Conservation (phyloP, 1,140 invertebrate genomes). For the Ceratina australensis region DNA sequence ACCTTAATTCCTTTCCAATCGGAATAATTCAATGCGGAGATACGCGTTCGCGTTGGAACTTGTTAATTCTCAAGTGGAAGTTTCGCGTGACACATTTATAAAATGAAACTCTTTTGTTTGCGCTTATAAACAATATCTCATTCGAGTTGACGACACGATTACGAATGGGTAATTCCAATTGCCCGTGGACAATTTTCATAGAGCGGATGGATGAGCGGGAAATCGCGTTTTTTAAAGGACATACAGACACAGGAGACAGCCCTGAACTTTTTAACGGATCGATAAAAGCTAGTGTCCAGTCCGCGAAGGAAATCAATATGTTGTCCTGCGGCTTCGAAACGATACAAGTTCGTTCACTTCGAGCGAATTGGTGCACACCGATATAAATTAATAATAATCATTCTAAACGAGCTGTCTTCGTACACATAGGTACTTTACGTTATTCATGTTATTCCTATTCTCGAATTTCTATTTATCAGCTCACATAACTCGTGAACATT, state of each 20-base stretch:
- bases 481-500: too few species aligned
- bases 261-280: conserved; percentile 75
- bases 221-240: conserved; percentile 30
- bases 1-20: too few species aligned
- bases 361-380: conserved; percentile 57
- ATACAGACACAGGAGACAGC: conserved; percentile 58
- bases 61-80: neutral
- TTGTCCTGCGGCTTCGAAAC: conserved; percentile 70
- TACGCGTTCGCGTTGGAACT: neutral
- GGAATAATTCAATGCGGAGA: neutral
- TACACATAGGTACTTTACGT: neutral
- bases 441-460: neutral
- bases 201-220: neutral
- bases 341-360: conserved; percentile 29
- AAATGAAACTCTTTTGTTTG: too few species aligned
- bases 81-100: too few species aligned
- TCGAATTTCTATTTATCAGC: too few species aligned
- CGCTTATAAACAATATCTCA: too few species aligned
- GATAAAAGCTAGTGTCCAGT: conserved; percentile 72
- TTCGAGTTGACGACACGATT: too few species aligned
- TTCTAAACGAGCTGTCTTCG: conserved; percentile 9
- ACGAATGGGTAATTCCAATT: neutral
- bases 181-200: neutral
- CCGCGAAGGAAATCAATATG: conserved; percentile 70
- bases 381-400: conserved; percentile 36